Conservation (phyloP, 2,113 vertebrate genomes). For the Chloroceryle aenea region DNA sequence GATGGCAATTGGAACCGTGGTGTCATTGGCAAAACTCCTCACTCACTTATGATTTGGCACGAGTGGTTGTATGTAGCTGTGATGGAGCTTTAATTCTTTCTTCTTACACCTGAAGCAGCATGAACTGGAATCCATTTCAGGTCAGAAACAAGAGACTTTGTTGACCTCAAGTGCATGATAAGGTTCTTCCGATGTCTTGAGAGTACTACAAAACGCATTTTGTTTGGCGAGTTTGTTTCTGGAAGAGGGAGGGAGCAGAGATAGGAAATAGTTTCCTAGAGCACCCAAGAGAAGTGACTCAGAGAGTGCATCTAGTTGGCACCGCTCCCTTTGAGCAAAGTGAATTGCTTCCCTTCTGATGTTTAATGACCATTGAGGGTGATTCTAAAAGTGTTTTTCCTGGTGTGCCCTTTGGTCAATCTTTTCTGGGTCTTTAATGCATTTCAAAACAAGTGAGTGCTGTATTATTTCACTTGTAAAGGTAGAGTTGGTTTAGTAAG, state of each 20-base stretch:
- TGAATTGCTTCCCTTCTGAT: background rate
- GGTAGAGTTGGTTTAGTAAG: background rate
- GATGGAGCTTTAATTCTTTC: background rate
- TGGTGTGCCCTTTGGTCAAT: background rate
- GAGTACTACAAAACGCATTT: background rate
- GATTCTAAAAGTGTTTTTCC: background rate
- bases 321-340: background rate
- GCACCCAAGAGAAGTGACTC: background rate
- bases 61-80: background rate
- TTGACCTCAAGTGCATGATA: background rate
- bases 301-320: background rate
- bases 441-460: background rate
- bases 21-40: background rate
- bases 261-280: background rate
- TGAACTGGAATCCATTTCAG: background rate
- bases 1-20: background rate
- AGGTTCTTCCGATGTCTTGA: background rate
- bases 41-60: background rate
- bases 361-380: slow-evolving; percentile 1
- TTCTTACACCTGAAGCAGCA: background rate
- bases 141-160: background rate
- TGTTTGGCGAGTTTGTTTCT: background rate
- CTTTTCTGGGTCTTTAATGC: slow-evolving; percentile 3
- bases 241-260: background rate
- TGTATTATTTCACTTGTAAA: slow-evolving; percentile 11